These are phyloP conservation scores for Sebastes trivittatus DNA, from an alignment of 2,797 vertebrate species.

Conservation along the genomic window DNA sequence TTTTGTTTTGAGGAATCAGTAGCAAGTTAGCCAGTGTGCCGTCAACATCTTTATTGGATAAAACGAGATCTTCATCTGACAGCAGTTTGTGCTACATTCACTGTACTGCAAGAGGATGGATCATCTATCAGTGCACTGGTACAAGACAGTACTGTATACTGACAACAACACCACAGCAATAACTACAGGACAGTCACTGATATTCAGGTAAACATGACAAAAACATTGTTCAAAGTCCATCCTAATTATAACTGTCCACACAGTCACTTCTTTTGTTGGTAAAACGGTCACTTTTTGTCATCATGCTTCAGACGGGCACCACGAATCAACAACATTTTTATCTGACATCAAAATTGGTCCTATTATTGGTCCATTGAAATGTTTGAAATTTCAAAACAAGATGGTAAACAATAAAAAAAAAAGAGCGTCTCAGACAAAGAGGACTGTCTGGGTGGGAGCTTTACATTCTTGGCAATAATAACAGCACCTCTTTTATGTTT, in stretches of 20 bases:
- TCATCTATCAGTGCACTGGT: slow-evolving; percentile 43
- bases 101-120: slow-evolving; percentile 45
- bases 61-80: slow-evolving; percentile 42
- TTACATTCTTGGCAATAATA: slow-evolving; percentile 63
- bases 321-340: slow-evolving; percentile 26
- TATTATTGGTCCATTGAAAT: slow-evolving; percentile 34
- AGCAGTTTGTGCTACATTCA: slow-evolving; percentile 61
- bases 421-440: slow-evolving; percentile 23
- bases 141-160: slow-evolving; percentile 46
- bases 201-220: slow-evolving; percentile 53
- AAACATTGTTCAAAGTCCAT: slow-evolving; percentile 33
- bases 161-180: slow-evolving; percentile 52
- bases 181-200: slow-evolving; percentile 41
- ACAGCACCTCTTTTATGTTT: slow-evolving; percentile 66
- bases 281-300: slow-evolving; percentile 19
- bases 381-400: slow-evolving; percentile 26
- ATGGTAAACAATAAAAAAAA: background rate
- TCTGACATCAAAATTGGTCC: slow-evolving; percentile 56
- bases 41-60: background rate
- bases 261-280: slow-evolving; percentile 17
- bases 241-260: slow-evolving; percentile 30
- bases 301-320: background rate
- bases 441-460: slow-evolving; percentile 41
- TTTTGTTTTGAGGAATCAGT: slow-evolving; percentile 15
- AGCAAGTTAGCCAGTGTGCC: background rate